Conservation (phyloP, 2,797 vertebrate species). For the Trachurus trachurus region DNA sequence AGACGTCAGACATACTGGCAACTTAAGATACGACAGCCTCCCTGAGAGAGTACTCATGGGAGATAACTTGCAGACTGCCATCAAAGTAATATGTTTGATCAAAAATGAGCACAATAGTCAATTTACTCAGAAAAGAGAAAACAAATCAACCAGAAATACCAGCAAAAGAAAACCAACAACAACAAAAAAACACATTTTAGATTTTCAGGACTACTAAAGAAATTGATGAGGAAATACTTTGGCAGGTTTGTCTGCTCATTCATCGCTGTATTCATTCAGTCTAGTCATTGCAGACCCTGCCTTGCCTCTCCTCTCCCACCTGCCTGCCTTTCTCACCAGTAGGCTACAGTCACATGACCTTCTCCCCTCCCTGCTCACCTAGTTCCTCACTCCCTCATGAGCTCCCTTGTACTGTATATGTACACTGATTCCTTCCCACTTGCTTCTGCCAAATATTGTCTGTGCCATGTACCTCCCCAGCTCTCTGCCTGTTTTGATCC, state of each 20-base stretch:
- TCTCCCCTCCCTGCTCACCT: not conserved
- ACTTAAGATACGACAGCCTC: too few species aligned
- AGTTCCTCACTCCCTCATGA: not conserved
- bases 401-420: not conserved
- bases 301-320: not conserved
- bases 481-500: not conserved
- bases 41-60: not conserved
- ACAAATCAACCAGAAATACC: too few species aligned
- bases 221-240: too few species aligned
- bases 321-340: not conserved
- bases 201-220: too few species aligned
- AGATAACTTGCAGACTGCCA: not conserved
- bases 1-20: too few species aligned
- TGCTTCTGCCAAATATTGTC: not conserved
- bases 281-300: not conserved
- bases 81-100: not conserved
- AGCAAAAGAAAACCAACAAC: not conserved
- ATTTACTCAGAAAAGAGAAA: not conserved
- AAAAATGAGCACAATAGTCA: not conserved
- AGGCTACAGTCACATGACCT: not conserved
- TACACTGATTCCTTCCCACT: not conserved
- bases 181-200: not conserved
- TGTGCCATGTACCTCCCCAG: not conserved
- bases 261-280: not conserved
- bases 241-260: too few species aligned